Evolutionary conservation across 2,113 vertebrate species (phyloP), one percentile per base, ranked within the genome.

Genomic region (Suncus etruscus): DNA sequence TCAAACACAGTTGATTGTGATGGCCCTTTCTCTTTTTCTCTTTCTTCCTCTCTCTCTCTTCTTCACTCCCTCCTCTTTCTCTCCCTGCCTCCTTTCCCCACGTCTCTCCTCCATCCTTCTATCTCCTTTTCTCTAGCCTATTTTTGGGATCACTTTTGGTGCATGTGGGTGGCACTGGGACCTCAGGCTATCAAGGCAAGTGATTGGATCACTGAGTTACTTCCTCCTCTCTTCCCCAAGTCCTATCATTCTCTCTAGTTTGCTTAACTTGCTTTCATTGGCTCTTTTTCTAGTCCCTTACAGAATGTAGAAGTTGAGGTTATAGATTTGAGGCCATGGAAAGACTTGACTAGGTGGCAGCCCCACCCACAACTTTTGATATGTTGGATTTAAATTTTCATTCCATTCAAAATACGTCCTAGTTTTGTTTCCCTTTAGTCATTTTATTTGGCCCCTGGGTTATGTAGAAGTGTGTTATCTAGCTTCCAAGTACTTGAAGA

Each of bases 401-500:
- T 80, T 75, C 76, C 45, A 79, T 80, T 92, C 45, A 72, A 91
- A 91, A 86, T 76, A 58, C 0, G 61, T 82, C 86, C 45, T 50
- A 63, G n/a, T 84, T 86, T 51, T 12, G 12, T 51, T 51, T 91
- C 45, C 25, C 25, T 80, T 86, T 81, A 86, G 18, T 72, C 11
- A 81, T 90, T 83, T 90, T 73, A 83, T 92, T 79, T 86, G 63
- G 66, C 58, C 27, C n/a, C 24, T 70, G 39, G 45, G 32, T 90
- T 86, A 90, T 91, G 92, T 86, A 82, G 70, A 92, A 91, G 51
- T 65, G 3, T 74, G 47, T 92, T 96, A 86, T 92, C 81, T 86
- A 82, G 77, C 65, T 91, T 76, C 89, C 75, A 89, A 89, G 90
- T 86, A 92, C 47, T 88, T 88, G 86, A 47, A 76, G 47, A 84